Percentiles rank a stretch among this genome's conserved stretches.
phyloP scores from a whole-genome alignment of 2,888 invertebrate species.

The Dioctria rufipes region DNA sequence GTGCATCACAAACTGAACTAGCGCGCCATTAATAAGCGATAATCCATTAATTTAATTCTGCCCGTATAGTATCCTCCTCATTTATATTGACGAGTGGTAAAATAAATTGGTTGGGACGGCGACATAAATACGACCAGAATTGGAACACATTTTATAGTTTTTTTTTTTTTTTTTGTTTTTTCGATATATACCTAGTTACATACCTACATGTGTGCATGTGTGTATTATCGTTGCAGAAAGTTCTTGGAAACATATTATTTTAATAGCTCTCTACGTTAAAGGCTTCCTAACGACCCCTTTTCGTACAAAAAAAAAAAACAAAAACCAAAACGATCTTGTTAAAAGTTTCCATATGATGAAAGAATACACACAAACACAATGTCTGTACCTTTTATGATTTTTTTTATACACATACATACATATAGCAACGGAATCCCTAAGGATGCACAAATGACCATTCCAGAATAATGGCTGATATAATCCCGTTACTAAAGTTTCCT shows the following conservation, averaged over 20 bases:
- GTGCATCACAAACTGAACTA: too few relatives aligned
- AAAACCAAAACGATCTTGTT: background rate
- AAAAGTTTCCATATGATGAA: background rate
- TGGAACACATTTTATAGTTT: background rate
- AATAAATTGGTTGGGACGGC: background rate
- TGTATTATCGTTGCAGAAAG: background rate
- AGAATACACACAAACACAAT: background rate
- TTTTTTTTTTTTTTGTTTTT: background rate
- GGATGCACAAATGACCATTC: background rate
- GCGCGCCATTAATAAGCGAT: background rate
- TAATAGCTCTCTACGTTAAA: slow-evolving; percentile 7
- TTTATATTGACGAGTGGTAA: background rate
- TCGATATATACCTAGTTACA: too few relatives aligned
- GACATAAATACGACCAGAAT: slow-evolving; percentile 3
- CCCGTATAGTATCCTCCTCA: background rate
- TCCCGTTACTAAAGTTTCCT: slow-evolving; percentile 46
- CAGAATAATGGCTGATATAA: slow-evolving; percentile 22
- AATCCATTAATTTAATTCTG: background rate
- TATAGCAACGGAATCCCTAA: background rate
- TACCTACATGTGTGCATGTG: background rate
- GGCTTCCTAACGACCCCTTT: background rate
- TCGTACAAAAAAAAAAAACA: background rate
- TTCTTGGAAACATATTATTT: slow-evolving; percentile 39
- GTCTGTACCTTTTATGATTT: too few relatives aligned
- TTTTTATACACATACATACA: background rate